phyloP scores from a whole-genome alignment of 2,113 vertebrate genomes.

The Neodontobutis hainanensis region DNA sequence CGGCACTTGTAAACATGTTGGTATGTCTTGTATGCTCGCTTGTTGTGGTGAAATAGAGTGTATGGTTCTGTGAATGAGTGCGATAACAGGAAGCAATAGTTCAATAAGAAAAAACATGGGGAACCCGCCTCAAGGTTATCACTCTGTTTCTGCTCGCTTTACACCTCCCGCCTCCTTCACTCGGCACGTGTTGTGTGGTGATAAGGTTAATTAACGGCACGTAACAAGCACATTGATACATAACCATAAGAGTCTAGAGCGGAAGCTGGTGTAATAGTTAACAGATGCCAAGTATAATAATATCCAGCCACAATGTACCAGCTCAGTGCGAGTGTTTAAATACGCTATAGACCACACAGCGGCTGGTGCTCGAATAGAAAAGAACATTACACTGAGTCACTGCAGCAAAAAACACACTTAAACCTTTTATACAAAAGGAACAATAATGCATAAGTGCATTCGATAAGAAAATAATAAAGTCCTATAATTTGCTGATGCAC shows the following conservation, averaged over 20 bases:
- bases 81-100: slow-evolving; percentile 40
- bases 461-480: too few species aligned
- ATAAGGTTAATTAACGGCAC: slow-evolving; percentile 62
- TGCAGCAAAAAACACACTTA: too few species aligned
- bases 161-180: slow-evolving; percentile 16
- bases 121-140: slow-evolving; percentile 54
- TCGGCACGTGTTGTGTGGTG: slow-evolving; percentile 33
- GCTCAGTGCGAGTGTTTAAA: too few species aligned
- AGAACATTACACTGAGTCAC: too few species aligned
- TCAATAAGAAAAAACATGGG: slow-evolving; percentile 33
- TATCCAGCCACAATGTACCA: too few species aligned
- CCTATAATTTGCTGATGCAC: too few species aligned
- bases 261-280: background rate
- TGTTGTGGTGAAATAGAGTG: background rate
- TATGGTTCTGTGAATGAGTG: slow-evolving; percentile 27
- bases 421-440: too few species aligned
- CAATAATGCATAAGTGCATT: too few species aligned
- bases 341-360: too few species aligned
- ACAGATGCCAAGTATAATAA: background rate
- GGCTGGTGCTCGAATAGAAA: too few species aligned
- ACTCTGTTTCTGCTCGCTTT: slow-evolving; percentile 5
- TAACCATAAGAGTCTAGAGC: slow-evolving; percentile 2
- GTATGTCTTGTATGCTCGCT: background rate
- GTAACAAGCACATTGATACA: slow-evolving; percentile 34
- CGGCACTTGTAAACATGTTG: background rate